Percentiles rank a stretch among this genome's conserved stretches.
These are phyloP conservation scores for Operophtera brumata DNA, from an alignment of 2,888 invertebrate genomes.

Conservation along the genomic window DNA sequence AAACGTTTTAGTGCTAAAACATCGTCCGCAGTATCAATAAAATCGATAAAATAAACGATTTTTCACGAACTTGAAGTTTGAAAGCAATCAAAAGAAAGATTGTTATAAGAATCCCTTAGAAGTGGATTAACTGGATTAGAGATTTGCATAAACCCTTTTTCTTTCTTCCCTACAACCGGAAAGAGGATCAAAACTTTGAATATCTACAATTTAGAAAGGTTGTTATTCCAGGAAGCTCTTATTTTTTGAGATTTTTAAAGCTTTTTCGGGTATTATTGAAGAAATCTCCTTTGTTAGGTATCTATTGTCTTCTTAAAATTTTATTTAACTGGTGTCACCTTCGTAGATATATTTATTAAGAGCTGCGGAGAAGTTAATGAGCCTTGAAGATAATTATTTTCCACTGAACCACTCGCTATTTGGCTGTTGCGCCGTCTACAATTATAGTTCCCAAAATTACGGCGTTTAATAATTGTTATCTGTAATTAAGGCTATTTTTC, in stretches of 20 bases:
- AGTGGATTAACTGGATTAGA: constrained; percentile 24
- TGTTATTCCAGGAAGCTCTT: not conserved
- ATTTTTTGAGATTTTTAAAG: not conserved
- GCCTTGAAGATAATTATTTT: not conserved
- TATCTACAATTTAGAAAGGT: constrained; percentile 6
- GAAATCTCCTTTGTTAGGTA: too few relatives aligned
- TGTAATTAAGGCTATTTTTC: too few relatives aligned
- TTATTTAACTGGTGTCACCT: not conserved
- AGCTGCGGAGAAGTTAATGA: not conserved
- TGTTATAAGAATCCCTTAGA: constrained; percentile 21
- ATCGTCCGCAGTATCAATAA: not conserved
- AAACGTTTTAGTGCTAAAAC: not conserved
- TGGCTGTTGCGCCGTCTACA: not conserved
- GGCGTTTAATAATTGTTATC: too few relatives aligned
- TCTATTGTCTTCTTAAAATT: not conserved
- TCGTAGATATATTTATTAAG: not conserved
- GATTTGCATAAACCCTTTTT: constrained; percentile 30
- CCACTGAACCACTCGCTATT: not conserved
- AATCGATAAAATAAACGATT: constrained; percentile 15
- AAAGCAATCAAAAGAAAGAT: constrained; percentile 11
- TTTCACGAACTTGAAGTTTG: constrained; percentile 2
- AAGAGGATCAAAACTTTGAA: constrained; percentile 14
- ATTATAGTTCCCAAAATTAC: too few relatives aligned
- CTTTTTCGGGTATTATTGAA: not conserved
- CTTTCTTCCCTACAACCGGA: constrained; percentile 11